These are phyloP conservation scores for Bradypodion ventrale DNA, from an alignment of 2,797 vertebrate species.

Conservation along the genomic window DNA sequence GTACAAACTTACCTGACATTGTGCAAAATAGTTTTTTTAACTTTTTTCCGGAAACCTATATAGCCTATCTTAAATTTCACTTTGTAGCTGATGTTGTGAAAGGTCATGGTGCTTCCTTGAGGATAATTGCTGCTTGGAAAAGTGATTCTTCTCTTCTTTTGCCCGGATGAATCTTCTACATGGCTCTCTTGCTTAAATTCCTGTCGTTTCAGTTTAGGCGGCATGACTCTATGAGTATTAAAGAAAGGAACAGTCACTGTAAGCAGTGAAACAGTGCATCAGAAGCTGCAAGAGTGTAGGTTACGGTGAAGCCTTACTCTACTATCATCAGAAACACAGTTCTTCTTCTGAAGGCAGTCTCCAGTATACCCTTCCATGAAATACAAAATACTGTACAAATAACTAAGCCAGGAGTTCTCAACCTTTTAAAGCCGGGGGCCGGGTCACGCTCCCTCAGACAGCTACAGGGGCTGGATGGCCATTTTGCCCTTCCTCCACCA, in stretches of 20 bases:
- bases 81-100: constrained; percentile 66
- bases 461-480: no score
- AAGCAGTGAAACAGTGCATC: not conserved
- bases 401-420: no score
- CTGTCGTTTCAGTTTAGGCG: not conserved
- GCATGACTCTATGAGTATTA: not conserved
- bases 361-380: not conserved
- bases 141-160: not conserved
- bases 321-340: no score
- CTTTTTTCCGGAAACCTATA: constrained; percentile 40
- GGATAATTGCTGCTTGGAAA: not conserved
- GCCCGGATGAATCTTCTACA: not conserved
- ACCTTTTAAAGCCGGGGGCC: no score
- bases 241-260: not conserved
- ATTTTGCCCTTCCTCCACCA: no score
- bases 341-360: not conserved
- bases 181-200: fast-evolving
- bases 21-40: constrained; percentile 60
- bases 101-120: constrained; percentile 56
- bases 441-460: no score
- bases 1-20: constrained; percentile 66
- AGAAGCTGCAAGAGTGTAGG: no score
- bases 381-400: not conserved
- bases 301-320: not conserved
- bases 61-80: constrained; percentile 63